Evolutionary conservation across 2,113 vertebrate species (phyloP), one percentile per base, ranked within the genome.

Genomic region (Sylvietta virens): DNA sequence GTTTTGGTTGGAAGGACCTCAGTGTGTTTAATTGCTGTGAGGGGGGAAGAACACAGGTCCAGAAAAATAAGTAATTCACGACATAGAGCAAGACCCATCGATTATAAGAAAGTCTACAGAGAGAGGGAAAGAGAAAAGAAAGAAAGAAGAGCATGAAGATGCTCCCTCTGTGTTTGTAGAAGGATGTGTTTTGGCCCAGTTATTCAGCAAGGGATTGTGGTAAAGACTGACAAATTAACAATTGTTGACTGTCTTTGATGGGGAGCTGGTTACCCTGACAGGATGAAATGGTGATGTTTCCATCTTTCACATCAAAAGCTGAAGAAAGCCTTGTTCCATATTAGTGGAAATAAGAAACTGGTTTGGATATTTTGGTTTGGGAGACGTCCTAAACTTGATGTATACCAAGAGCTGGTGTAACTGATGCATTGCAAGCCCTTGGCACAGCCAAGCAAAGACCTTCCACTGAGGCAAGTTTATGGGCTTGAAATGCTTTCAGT

Each of bases 201-300:
- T 69, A 17, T 35, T 69, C 24, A 22, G 15, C 11, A 54, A 48
- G 21, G 7, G 27, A 1, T 1, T 64, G 33, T 57, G 15, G 14
- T 28, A 30, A 78, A 69, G 3, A 35, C 23, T 14, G 65, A 26
- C 8, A 35, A 67, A 64, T 48, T 17, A 65, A 45, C 7, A 5
- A 12, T 28, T 58, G 10, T 3, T 64, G 53, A 1, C 9, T 12
- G 14, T 2, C 45, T 61, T 27, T 73, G 24, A 2, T 30, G 1
- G 0, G 47, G 16, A 78, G 5, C 5, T 69, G 7, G 7, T 28
- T 74, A 37, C 28, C 9, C 9, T 22, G 27, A 6, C 11, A 22
- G 33, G 9, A 26, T 11, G 28, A 77, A 66, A 13, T 0, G 0
- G 10, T 8, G 48, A 9, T 5, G 1, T 27, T 78, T 78, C 54